Evolutionary conservation across 2,113 vertebrate genomes (phyloP), one percentile per base, ranked within the genome.

Genomic region (Microtus oregoni): DNA sequence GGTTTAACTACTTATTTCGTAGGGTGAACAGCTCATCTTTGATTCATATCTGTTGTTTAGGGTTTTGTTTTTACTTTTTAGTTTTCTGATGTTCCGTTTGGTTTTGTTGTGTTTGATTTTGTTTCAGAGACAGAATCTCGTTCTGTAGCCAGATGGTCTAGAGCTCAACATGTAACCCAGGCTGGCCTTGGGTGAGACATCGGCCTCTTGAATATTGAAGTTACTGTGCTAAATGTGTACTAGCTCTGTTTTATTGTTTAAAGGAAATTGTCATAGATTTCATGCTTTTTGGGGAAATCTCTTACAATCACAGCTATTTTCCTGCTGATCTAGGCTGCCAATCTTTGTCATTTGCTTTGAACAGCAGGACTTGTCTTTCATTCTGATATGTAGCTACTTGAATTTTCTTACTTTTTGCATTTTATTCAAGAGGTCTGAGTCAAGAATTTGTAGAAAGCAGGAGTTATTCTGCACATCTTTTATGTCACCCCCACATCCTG

Each of bases 371-470:
- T 50, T 82, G 44, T 67, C n/a, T 93, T 92, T 92, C 50, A 44
- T 91, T 85, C 44, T 94, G 86, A 9, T 19, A 14, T 12, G 76
- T 72, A 17, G 12, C 70, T 58, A 20, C 19, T 58, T 58, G 55
- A 58, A 17, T 58, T 58, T 58, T 58, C 55, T 58, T 41, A 41
- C 41, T 41, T 58, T 1, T 58, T 58, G 55, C 1, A 0, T 95
- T 93, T 77, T 75, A 20, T 78, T 78, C 61, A 87, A 86, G 63
- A 70, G 7, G 5, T 81, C 35, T 76, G 11, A 55, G 52, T 90
- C 58, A 97, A 50, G 87, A 86, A 76, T 91, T 88, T 91, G 14
- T 61, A 90, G 35, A 41, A 86, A 73, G 20, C 93, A 86, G n/a
- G 4, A n/a, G 2, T 90, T 73, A 41, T 75, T 73, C 50, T 93